Evolutionary conservation across 2,797 vertebrate species (phyloP).

Genomic region (Ceryle rudis): DNA sequence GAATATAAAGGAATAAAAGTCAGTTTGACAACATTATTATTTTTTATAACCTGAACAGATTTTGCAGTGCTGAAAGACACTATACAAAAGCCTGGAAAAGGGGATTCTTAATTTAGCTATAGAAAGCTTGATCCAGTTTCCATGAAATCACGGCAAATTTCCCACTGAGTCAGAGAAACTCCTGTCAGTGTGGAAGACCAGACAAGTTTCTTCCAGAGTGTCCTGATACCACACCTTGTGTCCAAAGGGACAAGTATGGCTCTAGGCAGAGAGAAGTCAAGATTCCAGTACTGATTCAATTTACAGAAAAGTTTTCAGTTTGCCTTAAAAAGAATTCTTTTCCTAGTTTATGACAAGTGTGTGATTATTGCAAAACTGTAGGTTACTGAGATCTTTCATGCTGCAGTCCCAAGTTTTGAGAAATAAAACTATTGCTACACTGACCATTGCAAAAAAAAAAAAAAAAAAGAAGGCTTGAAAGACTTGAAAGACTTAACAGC

Average conservation of each 20-base stretch:
- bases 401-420: background rate
- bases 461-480: background rate
- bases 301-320: background rate
- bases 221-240: background rate
- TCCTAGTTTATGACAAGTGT: background rate
- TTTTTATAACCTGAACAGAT: constrained; percentile 32
- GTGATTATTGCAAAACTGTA: background rate
- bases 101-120: background rate
- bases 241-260: background rate
- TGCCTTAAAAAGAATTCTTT: background rate
- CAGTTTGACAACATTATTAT: constrained; percentile 28
- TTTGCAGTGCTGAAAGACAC: background rate
- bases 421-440: background rate
- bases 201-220: background rate
- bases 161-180: constrained; percentile 15
- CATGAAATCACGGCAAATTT: constrained; percentile 23
- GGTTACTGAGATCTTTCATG: background rate
- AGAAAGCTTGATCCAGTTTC: constrained; percentile 17
- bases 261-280: background rate
- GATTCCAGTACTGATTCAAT: background rate
- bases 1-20: constrained; percentile 22
- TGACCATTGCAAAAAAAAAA: background rate
- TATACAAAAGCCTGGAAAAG: constrained; percentile 3
- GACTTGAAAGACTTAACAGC: background rate
- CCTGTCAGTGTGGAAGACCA: background rate